These are phyloP conservation scores for Naso thynnoides DNA, from an alignment of 2,797 vertebrate species.

Conservation along the genomic window DNA sequence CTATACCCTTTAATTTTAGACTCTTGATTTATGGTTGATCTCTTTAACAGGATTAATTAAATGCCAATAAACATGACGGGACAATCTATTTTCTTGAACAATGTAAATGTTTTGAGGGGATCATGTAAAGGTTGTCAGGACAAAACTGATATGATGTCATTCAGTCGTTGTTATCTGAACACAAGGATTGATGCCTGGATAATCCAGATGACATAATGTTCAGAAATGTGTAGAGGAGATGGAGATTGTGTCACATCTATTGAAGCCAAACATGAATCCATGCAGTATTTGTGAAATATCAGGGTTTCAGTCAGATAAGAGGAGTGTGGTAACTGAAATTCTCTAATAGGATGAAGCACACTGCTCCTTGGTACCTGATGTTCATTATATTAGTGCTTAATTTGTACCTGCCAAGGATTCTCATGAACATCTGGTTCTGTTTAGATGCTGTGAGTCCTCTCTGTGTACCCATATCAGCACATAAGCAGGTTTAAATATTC, in stretches of 20 bases:
- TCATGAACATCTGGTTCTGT: conserved; percentile 21
- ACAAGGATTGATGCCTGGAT: not conserved
- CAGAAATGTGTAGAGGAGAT: not conserved
- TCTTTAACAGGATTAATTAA: not conserved
- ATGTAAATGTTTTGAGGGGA: not conserved
- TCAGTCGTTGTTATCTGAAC: not conserved
- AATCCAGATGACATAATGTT: not conserved
- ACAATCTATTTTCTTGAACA: not conserved
- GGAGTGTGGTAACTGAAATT: conserved; percentile 10
- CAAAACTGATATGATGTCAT: not conserved
- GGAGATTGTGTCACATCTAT: not conserved
- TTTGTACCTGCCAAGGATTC: conserved; percentile 22
- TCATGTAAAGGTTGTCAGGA: not conserved
- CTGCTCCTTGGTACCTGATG: conserved; percentile 22
- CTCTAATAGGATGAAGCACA: conserved; percentile 26
- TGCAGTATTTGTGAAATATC: not conserved
- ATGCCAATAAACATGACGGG: not conserved
- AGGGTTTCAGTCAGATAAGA: conserved; percentile 5
- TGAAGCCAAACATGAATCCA: conserved; percentile 8
- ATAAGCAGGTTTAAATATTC: conserved; percentile 11
- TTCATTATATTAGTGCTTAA: conserved; percentile 48
- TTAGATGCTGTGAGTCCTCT: conserved; percentile 6
- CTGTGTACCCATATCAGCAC: conserved; percentile 16
- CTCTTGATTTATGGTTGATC: not conserved
- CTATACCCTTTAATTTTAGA: not conserved